Base-by-base conservation (phyloP, 2,888 invertebrate species). In the Perizoma affinitatum region DNA sequence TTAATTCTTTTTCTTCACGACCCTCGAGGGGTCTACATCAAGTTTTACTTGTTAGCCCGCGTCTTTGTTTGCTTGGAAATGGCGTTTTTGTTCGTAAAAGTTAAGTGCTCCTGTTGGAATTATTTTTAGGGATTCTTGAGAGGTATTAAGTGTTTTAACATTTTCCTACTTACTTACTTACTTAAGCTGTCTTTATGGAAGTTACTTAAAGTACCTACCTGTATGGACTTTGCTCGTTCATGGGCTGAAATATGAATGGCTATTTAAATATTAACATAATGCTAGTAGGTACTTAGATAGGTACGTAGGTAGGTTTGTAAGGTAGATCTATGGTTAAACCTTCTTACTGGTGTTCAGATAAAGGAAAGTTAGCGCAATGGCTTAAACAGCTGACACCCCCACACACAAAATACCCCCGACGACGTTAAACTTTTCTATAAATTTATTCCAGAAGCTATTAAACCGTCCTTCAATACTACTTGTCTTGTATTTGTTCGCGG, bases 1-100 rank as follows among this genome's bases (percentile, higher is more conserved):
- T 68, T 68, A 65, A 68, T 61, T 68, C 67, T 53, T 65, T 61
- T 54, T 65, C 57, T 65, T 63, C 61, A 67, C 63, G 67, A 61
- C 22, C 51, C 55, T 3, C 56, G 48, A 41, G 57, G 56, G 54
- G 40, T 58, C 58, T 35, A 50, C 56, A 57, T 63, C 61, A 51
- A 54, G 52, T 65, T 48, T 58, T 54, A 59, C 61, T 64, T 61
- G 60, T 63, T 68, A 55, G 54, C 50, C 42, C 35, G 45, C 49
- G 60, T 63, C 58, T 67, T 64, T 64, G 61, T 65, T 64, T 60
- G 60, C 58, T 60, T 33, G 8, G 51, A 54, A 55, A 56, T 46
- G 51, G 48, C 49, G 49, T 54, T 48, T 52, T 56, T 55, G 54
- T 42, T 53, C 46, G 35, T 36, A 33, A 46, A 53, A 56, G 50